phyloP scores from a whole-genome alignment of 2,888 invertebrate genomes.

The Cacoxenus indagator region DNA sequence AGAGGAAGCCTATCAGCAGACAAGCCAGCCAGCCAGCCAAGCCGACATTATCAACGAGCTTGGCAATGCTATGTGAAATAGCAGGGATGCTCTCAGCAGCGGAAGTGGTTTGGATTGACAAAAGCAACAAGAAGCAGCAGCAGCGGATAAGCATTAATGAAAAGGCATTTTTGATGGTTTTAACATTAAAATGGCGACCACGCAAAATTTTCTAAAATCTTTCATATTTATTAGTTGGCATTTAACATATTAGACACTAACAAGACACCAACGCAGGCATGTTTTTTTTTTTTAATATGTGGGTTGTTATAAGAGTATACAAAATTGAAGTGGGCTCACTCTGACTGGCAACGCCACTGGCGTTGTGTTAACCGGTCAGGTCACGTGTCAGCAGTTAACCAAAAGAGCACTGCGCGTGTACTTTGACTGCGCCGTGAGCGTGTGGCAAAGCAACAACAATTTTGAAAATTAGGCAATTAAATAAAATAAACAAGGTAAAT shows the following conservation, averaged over 20 bases:
- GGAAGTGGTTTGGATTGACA: conserved; percentile 10
- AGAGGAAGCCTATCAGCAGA: conserved; percentile 10
- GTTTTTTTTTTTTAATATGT: neutral
- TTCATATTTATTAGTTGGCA: neutral
- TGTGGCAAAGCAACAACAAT: neutral
- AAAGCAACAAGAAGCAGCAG: neutral
- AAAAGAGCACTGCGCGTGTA: neutral
- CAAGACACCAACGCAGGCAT: neutral
- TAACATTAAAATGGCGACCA: neutral
- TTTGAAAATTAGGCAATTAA: neutral
- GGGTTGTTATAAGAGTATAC: neutral
- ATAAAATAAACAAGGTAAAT: too few species aligned
- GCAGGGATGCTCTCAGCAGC: neutral
- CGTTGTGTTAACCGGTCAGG: neutral
- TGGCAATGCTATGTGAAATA: neutral
- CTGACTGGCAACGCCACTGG: neutral
- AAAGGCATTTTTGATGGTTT: neutral
- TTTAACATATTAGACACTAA: conserved; percentile 1
- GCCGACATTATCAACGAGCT: neutral
- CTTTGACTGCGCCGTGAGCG: neutral
- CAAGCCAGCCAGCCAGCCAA: neutral
- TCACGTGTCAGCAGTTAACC: conserved; percentile 9
- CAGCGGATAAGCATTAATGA: conserved; percentile 5
- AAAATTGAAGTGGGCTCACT: neutral
- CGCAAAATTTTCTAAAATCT: neutral